Conservation (phyloP, 2,888 invertebrate species). For the Euspilapteryx auroguttella region DNA sequence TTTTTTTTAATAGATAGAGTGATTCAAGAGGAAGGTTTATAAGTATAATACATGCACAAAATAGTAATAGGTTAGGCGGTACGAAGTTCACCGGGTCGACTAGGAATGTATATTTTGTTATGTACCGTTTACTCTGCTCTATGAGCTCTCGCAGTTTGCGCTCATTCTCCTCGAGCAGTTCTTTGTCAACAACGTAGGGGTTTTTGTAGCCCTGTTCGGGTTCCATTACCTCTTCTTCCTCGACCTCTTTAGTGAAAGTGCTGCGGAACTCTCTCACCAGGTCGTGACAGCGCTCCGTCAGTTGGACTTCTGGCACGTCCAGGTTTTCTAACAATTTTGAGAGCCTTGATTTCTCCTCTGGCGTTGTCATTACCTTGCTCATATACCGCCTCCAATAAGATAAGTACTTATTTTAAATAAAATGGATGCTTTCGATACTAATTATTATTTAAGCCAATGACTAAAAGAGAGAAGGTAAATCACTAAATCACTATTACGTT, state of each 20-base stretch:
- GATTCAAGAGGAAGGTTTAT: too few relatives aligned
- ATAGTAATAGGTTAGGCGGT: too few relatives aligned
- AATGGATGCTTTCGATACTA: too few relatives aligned
- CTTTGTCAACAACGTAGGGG: constrained; percentile 29
- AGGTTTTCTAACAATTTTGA: constrained; percentile 32
- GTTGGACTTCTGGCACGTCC: constrained; percentile 32
- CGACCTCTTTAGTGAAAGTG: constrained; percentile 21
- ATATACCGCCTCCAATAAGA: too few relatives aligned
- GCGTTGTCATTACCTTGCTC: constrained; percentile 49
- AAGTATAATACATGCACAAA: too few relatives aligned
- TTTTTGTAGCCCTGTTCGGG: constrained; percentile 16
- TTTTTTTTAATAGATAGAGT: too few relatives aligned
- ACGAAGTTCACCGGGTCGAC: too few relatives aligned
- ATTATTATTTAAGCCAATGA: too few relatives aligned
- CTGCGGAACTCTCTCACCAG: constrained; percentile 28
- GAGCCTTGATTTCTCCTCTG: constrained; percentile 38
- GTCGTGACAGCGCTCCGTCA: constrained; percentile 29
- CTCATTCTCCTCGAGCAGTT: constrained; percentile 29
- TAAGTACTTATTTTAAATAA: too few relatives aligned
- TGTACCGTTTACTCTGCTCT: constrained; percentile 21
- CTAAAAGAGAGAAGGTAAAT: too few relatives aligned
- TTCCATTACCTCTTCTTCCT: constrained; percentile 14
- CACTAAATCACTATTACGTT: too few relatives aligned
- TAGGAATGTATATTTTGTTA: too few relatives aligned
- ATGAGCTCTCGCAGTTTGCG: constrained; percentile 24